A percentile compares a stretch with the other conserved stretches of the same genome.
phyloP scores from a whole-genome alignment of 2,888 invertebrate species.

The Cecidostiba fungosa region DNA sequence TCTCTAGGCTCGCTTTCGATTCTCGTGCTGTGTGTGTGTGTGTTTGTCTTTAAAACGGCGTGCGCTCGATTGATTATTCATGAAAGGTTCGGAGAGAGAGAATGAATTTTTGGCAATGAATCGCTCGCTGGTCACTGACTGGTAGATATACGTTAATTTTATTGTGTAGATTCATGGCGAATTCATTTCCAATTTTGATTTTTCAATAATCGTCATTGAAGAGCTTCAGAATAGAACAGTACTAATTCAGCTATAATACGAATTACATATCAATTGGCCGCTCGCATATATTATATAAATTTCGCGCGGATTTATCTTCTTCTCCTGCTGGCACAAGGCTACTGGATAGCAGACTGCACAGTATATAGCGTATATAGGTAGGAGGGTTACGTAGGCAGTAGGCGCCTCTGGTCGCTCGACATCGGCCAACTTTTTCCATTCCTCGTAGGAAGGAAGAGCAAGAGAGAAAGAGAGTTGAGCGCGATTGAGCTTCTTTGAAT shows the following conservation, averaged over 20 bases:
- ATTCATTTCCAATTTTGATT: background rate
- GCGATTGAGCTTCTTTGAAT: slow-evolving; percentile 67
- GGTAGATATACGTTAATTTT: background rate
- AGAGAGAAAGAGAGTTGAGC: slow-evolving; percentile 40
- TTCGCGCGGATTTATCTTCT: background rate
- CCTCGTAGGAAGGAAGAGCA: slow-evolving; percentile 61
- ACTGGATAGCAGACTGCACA: background rate
- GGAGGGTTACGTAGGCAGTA: background rate
- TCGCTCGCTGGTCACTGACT: background rate
- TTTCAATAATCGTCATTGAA: no score
- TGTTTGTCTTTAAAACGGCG: background rate
- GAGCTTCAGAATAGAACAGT: no score
- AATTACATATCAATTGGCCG: slow-evolving; percentile 54
- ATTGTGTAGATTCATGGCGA: background rate
- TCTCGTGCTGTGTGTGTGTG: slow-evolving; percentile 3
- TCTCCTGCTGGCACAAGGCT: background rate
- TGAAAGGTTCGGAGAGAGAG: background rate
- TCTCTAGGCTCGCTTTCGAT: slow-evolving; percentile 21
- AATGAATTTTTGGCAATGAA: background rate
- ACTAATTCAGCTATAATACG: no score
- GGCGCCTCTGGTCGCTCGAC: slow-evolving; percentile 34
- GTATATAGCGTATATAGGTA: background rate
- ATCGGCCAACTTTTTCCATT: slow-evolving; percentile 67
- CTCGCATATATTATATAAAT: slow-evolving; percentile 61
- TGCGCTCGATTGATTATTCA: slow-evolving; percentile 45